These are phyloP conservation scores for Pedetes capensis DNA, from an alignment of 2,113 vertebrate species.

Conservation along the genomic window DNA sequence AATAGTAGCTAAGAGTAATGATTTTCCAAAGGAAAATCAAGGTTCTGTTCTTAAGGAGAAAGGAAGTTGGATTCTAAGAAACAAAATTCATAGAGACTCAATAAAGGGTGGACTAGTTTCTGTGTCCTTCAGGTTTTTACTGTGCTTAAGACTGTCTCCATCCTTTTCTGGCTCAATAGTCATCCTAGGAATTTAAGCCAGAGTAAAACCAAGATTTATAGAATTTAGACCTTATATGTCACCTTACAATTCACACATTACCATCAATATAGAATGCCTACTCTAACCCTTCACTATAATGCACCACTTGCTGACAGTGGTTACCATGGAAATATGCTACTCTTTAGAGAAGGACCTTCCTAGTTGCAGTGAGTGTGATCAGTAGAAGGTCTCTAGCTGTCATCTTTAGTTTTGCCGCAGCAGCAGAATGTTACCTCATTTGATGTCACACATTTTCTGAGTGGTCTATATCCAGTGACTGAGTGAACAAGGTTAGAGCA, in stretches of 20 bases:
- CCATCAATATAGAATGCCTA: not conserved
- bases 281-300: not conserved
- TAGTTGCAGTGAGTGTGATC: not conserved
- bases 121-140: not conserved
- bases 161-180: not conserved
- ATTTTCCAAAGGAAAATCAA: not conserved
- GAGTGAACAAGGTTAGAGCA: not conserved
- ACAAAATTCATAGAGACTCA: not conserved
- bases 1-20: not conserved
- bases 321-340: not conserved
- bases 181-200: not conserved
- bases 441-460: not conserved
- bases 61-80: not conserved
- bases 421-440: not conserved
- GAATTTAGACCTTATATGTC: not conserved
- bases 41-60: not conserved
- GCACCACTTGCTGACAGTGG: not conserved
- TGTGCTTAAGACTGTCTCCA: not conserved
- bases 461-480: not conserved
- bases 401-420: not conserved
- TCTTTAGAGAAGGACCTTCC: not conserved
- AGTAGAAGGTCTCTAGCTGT: not conserved
- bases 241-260: not conserved
- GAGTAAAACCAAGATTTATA: not conserved
- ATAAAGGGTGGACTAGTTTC: fast-evolving